Evolutionary conservation across 2,888 invertebrate species (phyloP).

Genomic region (Trachelus tabidus): DNA sequence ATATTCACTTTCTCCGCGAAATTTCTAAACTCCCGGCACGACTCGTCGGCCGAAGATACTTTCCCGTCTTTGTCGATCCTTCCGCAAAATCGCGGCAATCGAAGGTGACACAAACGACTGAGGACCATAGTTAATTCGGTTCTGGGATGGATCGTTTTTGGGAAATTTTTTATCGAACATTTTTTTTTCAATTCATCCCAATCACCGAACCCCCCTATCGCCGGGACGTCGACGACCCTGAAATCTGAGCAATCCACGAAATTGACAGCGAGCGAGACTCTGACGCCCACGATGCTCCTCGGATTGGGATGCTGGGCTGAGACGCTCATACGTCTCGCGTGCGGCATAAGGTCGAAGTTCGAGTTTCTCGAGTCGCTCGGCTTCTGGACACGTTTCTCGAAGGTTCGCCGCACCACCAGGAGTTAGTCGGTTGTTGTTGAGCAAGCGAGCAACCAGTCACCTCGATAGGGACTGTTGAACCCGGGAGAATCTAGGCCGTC

Average conservation of each 20-base stretch:
- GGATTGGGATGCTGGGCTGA: too few relatives aligned
- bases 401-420: slow-evolving; percentile 61
- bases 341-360: background rate
- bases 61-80: background rate
- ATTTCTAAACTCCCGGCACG: background rate
- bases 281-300: too few relatives aligned
- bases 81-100: too few relatives aligned
- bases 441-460: slow-evolving; percentile 59
- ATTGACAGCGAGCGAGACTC: too few relatives aligned
- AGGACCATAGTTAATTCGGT: too few relatives aligned
- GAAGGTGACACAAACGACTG: too few relatives aligned
- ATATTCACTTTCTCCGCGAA: slow-evolving; percentile 6
- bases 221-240: too few relatives aligned
- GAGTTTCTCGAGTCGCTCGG: background rate
- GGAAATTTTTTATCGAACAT: too few relatives aligned
- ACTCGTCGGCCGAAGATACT: background rate
- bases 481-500: slow-evolving; percentile 67
- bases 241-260: too few relatives aligned
- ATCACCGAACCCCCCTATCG: too few relatives aligned
- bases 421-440: slow-evolving; percentile 54
- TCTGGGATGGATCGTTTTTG: too few relatives aligned
- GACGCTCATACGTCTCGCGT: background rate
- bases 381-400: slow-evolving; percentile 49
- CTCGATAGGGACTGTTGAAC: slow-evolving; percentile 66
- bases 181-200: too few relatives aligned